Evolutionary conservation across 2,888 invertebrate genomes (phyloP).

Genomic region (Thera obeliscata): DNA sequence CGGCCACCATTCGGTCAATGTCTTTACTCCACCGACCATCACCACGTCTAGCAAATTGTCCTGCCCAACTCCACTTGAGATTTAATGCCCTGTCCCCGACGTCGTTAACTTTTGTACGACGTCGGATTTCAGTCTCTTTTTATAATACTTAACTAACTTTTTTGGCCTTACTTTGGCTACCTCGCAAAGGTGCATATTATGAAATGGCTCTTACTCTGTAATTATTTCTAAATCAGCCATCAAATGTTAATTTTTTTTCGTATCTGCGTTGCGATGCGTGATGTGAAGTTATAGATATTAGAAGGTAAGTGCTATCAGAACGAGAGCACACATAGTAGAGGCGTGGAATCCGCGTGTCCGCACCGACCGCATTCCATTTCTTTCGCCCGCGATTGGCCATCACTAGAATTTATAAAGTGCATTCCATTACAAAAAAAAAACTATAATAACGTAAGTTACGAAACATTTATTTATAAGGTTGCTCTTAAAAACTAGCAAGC

Average conservation of each 20-base stretch:
- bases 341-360: slow-evolving; percentile 47
- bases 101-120: no score
- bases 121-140: no score
- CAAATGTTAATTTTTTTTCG: not conserved
- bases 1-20: no score
- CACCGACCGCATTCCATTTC: slow-evolving; percentile 64
- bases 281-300: slow-evolving; percentile 30
- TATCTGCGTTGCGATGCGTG: not conserved
- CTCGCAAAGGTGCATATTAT: no score
- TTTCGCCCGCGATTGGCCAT: slow-evolving; percentile 53
- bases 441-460: slow-evolving; percentile 54
- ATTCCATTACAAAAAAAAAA: slow-evolving; percentile 56
- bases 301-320: slow-evolving; percentile 38
- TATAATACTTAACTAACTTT: no score
- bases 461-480: slow-evolving; percentile 41
- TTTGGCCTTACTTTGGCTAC: no score
- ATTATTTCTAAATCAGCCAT: no score
- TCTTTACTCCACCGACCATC: no score
- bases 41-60: no score
- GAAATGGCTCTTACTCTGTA: no score
- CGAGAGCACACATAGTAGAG: slow-evolving; percentile 48
- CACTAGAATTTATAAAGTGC: slow-evolving; percentile 59
- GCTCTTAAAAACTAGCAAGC: slow-evolving; percentile 11
- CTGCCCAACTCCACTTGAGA: no score
- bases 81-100: no score